Conservation (phyloP, 2,113 vertebrate genomes). For the Chrysochloris asiatica region DNA sequence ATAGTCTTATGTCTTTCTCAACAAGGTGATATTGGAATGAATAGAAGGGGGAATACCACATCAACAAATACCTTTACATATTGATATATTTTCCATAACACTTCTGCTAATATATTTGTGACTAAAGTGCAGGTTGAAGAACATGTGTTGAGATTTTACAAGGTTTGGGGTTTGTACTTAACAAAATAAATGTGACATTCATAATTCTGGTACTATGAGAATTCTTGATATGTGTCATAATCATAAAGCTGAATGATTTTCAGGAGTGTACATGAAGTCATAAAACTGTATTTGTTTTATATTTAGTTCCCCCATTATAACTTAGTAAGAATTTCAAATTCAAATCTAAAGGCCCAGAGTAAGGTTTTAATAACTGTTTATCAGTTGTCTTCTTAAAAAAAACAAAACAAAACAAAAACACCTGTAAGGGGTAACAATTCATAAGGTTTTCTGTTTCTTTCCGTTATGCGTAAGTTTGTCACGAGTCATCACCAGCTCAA, state of each 20-base stretch:
- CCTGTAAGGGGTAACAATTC: not conserved
- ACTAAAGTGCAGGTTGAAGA: not conserved
- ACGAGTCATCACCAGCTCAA: not conserved
- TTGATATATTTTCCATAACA: not conserved
- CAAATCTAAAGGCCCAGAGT: not conserved
- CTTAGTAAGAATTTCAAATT: not conserved
- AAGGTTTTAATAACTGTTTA: not conserved
- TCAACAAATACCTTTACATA: not conserved
- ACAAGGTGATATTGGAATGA: not conserved
- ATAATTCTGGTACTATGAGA: not conserved
- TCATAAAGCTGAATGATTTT: not conserved
- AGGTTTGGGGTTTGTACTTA: not conserved
- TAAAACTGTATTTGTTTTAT: not conserved
- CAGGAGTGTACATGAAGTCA: not conserved
- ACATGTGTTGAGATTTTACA: not conserved
- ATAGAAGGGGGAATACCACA: not conserved
- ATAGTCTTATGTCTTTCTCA: not conserved
- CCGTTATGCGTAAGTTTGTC: not conserved
- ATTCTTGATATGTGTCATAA: not conserved
- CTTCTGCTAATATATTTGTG: not conserved
- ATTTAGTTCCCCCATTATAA: not conserved
- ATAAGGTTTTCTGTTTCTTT: not conserved
- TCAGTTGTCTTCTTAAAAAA: constrained; percentile 23
- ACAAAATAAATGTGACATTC: not conserved
- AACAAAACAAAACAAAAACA: no score